These are phyloP conservation scores for Drosophila paracracens DNA, from an alignment of 2,888 invertebrate genomes.

Conservation along the genomic window DNA sequence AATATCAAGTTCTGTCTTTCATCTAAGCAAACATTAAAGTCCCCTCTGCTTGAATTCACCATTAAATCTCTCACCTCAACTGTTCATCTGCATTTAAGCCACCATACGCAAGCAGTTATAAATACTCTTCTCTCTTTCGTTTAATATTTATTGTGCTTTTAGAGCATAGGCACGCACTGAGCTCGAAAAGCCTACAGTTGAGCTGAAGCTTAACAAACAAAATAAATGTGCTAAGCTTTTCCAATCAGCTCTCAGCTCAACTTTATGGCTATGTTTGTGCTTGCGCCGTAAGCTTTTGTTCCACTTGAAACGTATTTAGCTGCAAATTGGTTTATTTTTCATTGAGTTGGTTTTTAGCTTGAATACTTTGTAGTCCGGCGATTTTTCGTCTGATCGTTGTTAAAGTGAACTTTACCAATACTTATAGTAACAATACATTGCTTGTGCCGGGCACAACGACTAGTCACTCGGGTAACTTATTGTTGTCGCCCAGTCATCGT, in stretches of 20 bases:
- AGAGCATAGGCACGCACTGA: background rate
- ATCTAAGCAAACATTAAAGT: conserved; percentile 20
- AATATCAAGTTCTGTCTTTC: conserved; percentile 23
- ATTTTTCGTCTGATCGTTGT: conserved; percentile 38
- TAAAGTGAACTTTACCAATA: conserved; percentile 84
- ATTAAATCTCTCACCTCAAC: conserved; percentile 18
- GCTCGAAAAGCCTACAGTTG: background rate
- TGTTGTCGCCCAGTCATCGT: conserved; percentile 87
- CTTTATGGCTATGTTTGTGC: conserved; percentile 8
- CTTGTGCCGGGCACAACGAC: conserved; percentile 86
- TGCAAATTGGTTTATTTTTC: conserved; percentile 31
- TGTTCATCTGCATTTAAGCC: conserved; percentile 8
- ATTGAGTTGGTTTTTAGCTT: conserved; percentile 42
- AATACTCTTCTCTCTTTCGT: conserved; percentile 4
- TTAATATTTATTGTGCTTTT: conserved; percentile 17
- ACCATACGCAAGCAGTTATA: conserved; percentile 15
- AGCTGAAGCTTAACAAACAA: conserved; percentile 4
- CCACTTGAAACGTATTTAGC: conserved; percentile 32
- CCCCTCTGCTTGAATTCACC: conserved; percentile 24
- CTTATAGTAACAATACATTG: conserved; percentile 86
- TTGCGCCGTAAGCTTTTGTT: conserved; percentile 20
- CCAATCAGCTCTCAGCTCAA: conserved; percentile 4
- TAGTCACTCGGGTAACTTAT: conserved; percentile 84
- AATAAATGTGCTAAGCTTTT: background rate
- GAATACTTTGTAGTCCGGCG: conserved; percentile 32